Evolutionary conservation across 2,797 vertebrate genomes (phyloP).

Genomic region (Meriones psammophilus): DNA sequence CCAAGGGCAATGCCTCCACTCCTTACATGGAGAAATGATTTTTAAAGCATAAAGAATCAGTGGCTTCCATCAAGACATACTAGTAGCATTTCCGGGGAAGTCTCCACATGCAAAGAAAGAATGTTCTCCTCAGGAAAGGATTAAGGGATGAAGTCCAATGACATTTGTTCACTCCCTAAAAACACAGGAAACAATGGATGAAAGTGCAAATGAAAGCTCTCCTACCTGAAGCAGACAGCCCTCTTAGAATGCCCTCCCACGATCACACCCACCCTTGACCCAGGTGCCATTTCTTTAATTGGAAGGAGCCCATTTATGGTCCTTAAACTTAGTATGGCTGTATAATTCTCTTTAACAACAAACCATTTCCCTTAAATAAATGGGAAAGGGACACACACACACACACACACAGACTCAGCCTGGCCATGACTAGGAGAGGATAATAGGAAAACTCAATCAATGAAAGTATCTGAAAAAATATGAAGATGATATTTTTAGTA

Average conservation of each 20-base stretch:
- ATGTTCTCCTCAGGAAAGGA: constrained; percentile 13
- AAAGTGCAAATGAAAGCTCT: constrained; percentile 56
- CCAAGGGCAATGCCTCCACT: background rate
- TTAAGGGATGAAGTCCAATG: background rate
- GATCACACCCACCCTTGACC: background rate
- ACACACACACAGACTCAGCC: background rate
- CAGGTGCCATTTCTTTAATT: background rate
- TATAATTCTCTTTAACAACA: background rate
- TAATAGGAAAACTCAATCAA: background rate
- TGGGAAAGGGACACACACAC: background rate
- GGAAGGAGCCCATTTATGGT: background rate
- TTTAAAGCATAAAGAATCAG: background rate
- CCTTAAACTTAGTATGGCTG: background rate
- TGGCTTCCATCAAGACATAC: constrained; percentile 7
- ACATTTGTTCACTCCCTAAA: constrained; percentile 60
- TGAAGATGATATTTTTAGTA: constrained; percentile 45
- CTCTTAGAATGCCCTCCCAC: background rate
- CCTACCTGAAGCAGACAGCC: background rate
- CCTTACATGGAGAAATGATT: background rate
- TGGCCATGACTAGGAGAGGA: background rate
- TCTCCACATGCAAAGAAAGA: constrained; percentile 64
- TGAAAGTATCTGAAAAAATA: constrained; percentile 56
- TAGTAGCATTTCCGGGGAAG: background rate
- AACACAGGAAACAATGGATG: constrained; percentile 62
- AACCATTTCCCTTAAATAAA: constrained; percentile 57